A percentile compares a stretch with the other conserved stretches of the same genome.
Evolutionary conservation across 2,797 vertebrate genomes (phyloP).

Genomic region (Epinephelus awoara): DNA sequence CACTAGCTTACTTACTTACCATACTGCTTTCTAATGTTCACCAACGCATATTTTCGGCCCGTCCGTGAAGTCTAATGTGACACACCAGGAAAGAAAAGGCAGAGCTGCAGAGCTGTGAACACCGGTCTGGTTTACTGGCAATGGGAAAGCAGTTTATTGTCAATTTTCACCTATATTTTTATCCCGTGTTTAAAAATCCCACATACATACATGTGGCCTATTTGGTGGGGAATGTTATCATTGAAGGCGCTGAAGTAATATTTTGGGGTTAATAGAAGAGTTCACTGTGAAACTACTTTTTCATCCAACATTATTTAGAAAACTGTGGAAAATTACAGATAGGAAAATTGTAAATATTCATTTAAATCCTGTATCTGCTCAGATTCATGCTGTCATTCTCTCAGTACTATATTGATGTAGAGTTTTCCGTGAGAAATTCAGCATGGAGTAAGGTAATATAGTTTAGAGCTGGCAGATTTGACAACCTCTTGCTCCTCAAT

Average conservation of each 20-base stretch:
- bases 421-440: conserved; percentile 11
- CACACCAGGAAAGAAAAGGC: too few species aligned
- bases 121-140: too few species aligned
- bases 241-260: background rate
- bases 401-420: background rate
- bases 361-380: background rate
- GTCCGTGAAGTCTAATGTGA: too few species aligned
- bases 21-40: too few species aligned
- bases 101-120: too few species aligned
- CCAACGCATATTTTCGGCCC: too few species aligned
- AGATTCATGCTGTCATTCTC: conserved; percentile 14
- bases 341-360: background rate
- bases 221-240: too few species aligned
- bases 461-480: conserved; percentile 29
- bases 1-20: too few species aligned
- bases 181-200: too few species aligned
- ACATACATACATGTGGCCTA: too few species aligned
- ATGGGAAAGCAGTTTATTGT: too few species aligned
- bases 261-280: background rate
- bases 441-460: conserved; percentile 16
- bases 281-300: background rate
- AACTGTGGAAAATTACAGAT: background rate
- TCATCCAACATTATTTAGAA: background rate
- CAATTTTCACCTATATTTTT: too few species aligned
- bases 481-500: conserved; percentile 51